Evolutionary conservation across 2,113 vertebrate species (phyloP), one percentile per base, ranked within the genome.

Genomic region (Strix uralensis): DNA sequence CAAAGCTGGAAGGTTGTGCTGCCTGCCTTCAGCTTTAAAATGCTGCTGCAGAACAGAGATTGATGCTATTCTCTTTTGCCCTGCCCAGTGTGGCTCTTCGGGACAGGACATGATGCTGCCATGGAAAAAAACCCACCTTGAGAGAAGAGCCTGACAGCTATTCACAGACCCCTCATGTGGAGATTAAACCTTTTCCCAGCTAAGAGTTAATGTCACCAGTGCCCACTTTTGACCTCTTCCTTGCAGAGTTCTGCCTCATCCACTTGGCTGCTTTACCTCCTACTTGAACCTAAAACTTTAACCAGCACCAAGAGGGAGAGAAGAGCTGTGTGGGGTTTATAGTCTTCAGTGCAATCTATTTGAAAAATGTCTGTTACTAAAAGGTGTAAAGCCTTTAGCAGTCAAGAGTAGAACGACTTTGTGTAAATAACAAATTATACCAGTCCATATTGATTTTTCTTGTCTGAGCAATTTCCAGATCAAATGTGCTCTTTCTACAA

Each of bases 401-500:
- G 70, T 57, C 54, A 55, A 74, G 86, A 94, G 27, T 38, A 94
- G 77, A 92, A 84, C 0, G 26, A 75, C 69, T 89, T 74, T 42
- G 72, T 94, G 92, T 95, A 82, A 96, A 87, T 94, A 94, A 94
- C 36, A 62, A 54, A 89, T 92, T 72, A 80, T 81, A 88, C 65
- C 46, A 42, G 79, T 27, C 78, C 30, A 13, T 49, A 96, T 55
- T 87, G 96, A 94, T 94, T 96, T 92, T 95, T 52, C 46, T 67
- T 91, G 36, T 62, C 81, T 94, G 87, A 94, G 49, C 29, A 72
- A 84, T 85, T 90, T 83, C 58, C 69, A 61, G 61, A 77, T 71
- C 88, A 94, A 80, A 95, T 46, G 83, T 77, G 88, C 66, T 89
- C 81, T 81, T 95, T 91, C 80, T 73, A 15, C 42, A 81, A 84